A percentile compares a stretch with the other conserved stretches of the same genome.
Conservation (phyloP, 2,797 vertebrate species). For the Eutrigla gurnardus region DNA sequence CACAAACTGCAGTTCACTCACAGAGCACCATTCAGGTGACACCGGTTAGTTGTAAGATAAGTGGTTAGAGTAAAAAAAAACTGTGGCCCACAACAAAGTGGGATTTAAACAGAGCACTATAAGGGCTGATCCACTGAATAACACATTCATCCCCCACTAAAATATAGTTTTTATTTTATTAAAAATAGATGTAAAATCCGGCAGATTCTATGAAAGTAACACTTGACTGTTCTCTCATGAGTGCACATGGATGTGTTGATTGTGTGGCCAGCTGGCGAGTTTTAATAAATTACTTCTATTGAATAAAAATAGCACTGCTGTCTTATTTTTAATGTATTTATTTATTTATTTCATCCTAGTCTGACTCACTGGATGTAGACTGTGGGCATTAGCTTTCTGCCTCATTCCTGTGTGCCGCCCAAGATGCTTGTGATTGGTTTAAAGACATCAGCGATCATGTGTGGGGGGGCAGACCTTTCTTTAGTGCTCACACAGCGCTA, state of each 20-base stretch:
- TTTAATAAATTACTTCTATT: constrained; percentile 71
- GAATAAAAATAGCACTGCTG: constrained; percentile 7
- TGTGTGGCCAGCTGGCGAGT: constrained; percentile 35
- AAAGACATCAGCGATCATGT: no score
- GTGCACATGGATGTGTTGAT: constrained; percentile 43
- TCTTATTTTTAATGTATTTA: not conserved
- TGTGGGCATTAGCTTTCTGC: not conserved
- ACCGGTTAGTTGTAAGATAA: not conserved
- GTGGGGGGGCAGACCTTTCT: no score
- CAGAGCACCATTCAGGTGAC: no score
- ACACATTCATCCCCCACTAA: constrained; percentile 8
- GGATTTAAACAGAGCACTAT: constrained; percentile 1
- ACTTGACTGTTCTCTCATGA: constrained; percentile 46
- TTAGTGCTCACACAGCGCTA: not conserved
- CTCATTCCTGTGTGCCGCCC: not conserved
- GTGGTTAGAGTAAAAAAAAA: constrained; percentile 8
- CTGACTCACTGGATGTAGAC: not conserved
- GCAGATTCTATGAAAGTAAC: constrained; percentile 34
- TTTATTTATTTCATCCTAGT: not conserved
- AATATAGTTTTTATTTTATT: constrained; percentile 25
- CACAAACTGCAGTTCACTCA: not conserved
- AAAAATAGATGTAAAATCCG: constrained; percentile 25
- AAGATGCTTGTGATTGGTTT: no score
- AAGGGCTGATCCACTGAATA: constrained; percentile 54
- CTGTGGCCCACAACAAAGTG: not conserved